These are phyloP conservation scores for Saturnia pavonia DNA, from an alignment of 2,888 invertebrate species.

Conservation along the genomic window DNA sequence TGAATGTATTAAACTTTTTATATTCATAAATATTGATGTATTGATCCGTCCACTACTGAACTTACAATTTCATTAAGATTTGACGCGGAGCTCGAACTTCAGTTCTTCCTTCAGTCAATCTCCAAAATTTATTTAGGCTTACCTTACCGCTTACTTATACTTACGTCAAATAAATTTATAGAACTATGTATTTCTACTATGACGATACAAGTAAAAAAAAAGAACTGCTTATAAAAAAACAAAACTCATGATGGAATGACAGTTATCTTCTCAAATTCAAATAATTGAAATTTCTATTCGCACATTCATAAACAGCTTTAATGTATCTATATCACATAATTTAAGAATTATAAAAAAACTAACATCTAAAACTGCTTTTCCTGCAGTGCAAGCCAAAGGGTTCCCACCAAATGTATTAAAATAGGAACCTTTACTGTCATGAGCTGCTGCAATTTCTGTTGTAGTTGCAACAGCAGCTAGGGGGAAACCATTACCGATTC, in stretches of 20 bases:
- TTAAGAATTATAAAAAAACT: conserved; percentile 29
- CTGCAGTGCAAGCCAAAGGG: conserved; percentile 93
- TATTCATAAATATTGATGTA: background rate
- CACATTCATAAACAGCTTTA: background rate
- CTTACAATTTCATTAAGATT: background rate
- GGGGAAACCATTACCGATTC: conserved; percentile 97
- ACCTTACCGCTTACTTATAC: background rate
- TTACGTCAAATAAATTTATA: background rate
- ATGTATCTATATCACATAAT: background rate
- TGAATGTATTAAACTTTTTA: background rate
- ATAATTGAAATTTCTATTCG: background rate
- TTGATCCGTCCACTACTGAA: background rate
- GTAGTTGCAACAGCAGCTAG: conserved; percentile 97
- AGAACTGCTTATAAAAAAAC: too few species aligned
- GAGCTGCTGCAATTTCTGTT: conserved; percentile 89
- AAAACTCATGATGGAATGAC: too few species aligned
- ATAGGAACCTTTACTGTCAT: conserved; percentile 87
- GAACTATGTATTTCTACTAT: background rate
- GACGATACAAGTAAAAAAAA: too few species aligned
- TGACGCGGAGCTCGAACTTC: background rate
- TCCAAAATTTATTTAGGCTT: too few species aligned
- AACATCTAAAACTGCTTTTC: conserved; percentile 95
- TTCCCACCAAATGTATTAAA: conserved; percentile 99
- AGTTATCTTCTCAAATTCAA: background rate
- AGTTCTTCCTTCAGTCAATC: too few species aligned